Base-by-base conservation (phyloP, 2,888 invertebrate species). In the Oligia fasciuncula region DNA sequence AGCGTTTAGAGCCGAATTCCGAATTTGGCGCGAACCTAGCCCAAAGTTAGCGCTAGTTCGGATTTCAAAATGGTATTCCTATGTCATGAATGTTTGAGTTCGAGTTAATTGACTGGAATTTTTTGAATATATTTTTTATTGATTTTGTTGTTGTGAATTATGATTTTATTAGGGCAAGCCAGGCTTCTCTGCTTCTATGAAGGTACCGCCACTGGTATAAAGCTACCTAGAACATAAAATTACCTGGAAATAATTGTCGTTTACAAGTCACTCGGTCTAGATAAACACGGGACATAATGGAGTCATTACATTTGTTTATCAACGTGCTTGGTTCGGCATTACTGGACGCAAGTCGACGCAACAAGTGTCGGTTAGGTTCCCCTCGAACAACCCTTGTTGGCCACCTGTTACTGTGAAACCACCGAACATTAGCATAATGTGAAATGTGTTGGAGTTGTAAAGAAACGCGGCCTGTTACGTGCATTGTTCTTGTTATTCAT, bases 361-460 rank as follows among this genome's bases (percentile, higher is more conserved):
- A 95, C 95, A 95, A 95, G 95, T 95, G 94, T 88, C 90, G 82
- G 89, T 91, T 89, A 73, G 51, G 73, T 88, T 90, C 93, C 93
- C 92, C 91, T 85, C 85, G 79, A 81, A 87, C 89, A 86, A 91
- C 93, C 94, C 94, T 90, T 90, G 90, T 91, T 87, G 73, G 84
- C 93, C 95, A 95, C 95, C 95, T 95, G 95, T 95, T 95, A 91
- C 91, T 76, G 86, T 87, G 79, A 81, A 89, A 89, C 91, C 90
- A 85, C 67, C 80, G 63, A 89, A 83, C 91, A 91, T 91, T 93
- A 83, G 89, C 90, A 91, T 91, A 89, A 89, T 85, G 85, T 89
- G 80, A 88, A 89, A 87, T 89, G 86, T 77, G 80, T 87, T 83
- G 85, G 85, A 85, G 89, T 89, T 85, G 71, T 86, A 82, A 87